Conservation (phyloP, 2,797 vertebrate species). For the Cuniculus paca region DNA sequence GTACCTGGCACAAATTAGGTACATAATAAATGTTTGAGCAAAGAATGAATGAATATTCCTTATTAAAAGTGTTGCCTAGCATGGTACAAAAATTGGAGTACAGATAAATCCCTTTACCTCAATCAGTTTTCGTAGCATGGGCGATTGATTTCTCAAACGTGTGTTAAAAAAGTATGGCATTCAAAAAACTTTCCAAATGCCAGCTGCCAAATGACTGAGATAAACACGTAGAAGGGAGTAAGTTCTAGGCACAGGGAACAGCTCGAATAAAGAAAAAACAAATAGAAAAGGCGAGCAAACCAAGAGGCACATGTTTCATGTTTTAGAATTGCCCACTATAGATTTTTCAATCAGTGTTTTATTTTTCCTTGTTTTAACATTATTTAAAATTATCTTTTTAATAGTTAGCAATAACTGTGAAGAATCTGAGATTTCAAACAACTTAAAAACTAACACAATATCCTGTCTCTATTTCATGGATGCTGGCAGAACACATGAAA, state of each 20-base stretch:
- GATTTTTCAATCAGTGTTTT: background rate
- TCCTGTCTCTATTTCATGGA: background rate
- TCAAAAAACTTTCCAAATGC: slow-evolving; percentile 6
- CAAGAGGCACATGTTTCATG: background rate
- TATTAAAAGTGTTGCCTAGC: background rate
- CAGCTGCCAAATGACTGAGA: background rate
- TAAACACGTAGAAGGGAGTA: background rate
- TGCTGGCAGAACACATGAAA: background rate
- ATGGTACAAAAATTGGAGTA: background rate
- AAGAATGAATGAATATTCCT: background rate
- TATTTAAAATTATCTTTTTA: slow-evolving; percentile 10
- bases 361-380: background rate
- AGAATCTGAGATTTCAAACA: background rate
- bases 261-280: background rate
- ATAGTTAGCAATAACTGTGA: background rate
- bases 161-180: background rate
- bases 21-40: background rate
- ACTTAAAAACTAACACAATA: background rate
- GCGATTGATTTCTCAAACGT: slow-evolving; percentile 8
- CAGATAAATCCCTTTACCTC: slow-evolving; percentile 1
- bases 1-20: background rate
- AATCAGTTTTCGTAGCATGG: slow-evolving; percentile 6
- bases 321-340: background rate
- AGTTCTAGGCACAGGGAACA: slow-evolving; percentile 4
- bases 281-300: background rate